Conservation (phyloP, 1,140 invertebrate species). For the Drosophila nasuta region DNA sequence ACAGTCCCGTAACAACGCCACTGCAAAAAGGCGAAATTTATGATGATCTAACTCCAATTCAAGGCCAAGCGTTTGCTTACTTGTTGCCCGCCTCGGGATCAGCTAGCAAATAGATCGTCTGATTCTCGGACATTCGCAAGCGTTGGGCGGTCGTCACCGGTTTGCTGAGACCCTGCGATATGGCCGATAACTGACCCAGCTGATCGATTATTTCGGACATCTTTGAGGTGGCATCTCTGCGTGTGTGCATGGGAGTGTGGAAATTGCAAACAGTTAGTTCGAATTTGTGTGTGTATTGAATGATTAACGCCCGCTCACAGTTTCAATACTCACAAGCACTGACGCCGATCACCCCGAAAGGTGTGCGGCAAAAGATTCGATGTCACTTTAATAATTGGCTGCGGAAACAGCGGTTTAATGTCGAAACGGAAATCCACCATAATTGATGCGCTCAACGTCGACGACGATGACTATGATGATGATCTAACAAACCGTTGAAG, state of each 20-base stretch:
- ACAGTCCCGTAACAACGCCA: constrained; percentile 90
- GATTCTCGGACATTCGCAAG: constrained; percentile 88
- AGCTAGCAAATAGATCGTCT: constrained; percentile 89
- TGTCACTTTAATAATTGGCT: constrained; percentile 87
- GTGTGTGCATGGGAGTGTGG: constrained; percentile 57
- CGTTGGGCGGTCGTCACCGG: constrained; percentile 90
- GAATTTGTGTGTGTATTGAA: background rate
- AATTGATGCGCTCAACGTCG: constrained; percentile 27
- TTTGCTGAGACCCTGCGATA: constrained; percentile 90
- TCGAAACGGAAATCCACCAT: constrained; percentile 88
- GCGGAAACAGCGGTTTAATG: constrained; percentile 87
- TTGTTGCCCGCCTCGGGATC: constrained; percentile 87
- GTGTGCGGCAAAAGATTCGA: constrained; percentile 87
- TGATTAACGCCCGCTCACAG: constrained; percentile 56
- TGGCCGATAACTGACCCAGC: constrained; percentile 90
- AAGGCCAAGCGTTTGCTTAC: constrained; percentile 84
- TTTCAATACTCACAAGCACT: constrained; percentile 86
- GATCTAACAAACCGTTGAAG: constrained; percentile 5
- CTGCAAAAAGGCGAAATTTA: constrained; percentile 55
- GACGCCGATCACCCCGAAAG: constrained; percentile 87
- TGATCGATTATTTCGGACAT: constrained; percentile 89
- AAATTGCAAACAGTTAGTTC: constrained; percentile 66
- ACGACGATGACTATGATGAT: constrained; percentile 16
- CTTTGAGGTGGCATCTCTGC: constrained; percentile 88
- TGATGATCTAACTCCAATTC: background rate